Conservation (phyloP, 1,140 invertebrate species). For the Xylocopa sonorina region DNA sequence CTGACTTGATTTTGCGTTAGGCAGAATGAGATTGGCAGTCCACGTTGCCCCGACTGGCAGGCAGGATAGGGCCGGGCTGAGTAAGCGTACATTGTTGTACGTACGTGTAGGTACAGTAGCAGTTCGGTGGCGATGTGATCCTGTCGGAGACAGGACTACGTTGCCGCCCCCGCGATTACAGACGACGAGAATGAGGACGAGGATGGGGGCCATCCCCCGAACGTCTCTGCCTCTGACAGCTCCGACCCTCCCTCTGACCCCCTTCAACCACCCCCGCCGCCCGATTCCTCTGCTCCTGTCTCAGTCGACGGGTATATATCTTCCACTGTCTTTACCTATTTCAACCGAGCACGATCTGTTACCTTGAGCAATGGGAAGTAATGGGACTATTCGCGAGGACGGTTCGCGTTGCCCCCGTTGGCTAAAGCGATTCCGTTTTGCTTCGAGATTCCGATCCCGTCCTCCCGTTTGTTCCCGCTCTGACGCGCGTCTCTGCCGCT, state of each 20-base stretch:
- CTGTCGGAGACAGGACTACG: constrained; percentile 81
- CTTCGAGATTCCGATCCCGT: no score
- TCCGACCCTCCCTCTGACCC: constrained; percentile 67
- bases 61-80: constrained; percentile 57
- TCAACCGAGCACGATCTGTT: constrained; percentile 4
- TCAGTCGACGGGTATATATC: constrained; percentile 45
- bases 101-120: constrained; percentile 71
- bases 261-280: constrained; percentile 36
- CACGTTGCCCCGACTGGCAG: constrained; percentile 60
- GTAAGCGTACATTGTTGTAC: constrained; percentile 57
- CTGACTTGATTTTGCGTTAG: constrained; percentile 74
- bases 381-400: not conserved
- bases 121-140: constrained; percentile 79
- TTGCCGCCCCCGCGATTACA: constrained; percentile 82
- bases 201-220: constrained; percentile 78
- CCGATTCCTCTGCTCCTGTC: constrained; percentile 49
- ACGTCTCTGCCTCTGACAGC: constrained; percentile 81
- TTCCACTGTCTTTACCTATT: constrained; percentile 40
- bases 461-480: no score
- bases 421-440: not conserved
- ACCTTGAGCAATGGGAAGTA: not conserved
- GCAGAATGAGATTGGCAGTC: constrained; percentile 74
- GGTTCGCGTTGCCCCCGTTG: not conserved
- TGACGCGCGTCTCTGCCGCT: no score
- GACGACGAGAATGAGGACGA: constrained; percentile 78